phyloP scores from a whole-genome alignment of 2,888 invertebrate species.

The Hirtodrosophila confusa region DNA sequence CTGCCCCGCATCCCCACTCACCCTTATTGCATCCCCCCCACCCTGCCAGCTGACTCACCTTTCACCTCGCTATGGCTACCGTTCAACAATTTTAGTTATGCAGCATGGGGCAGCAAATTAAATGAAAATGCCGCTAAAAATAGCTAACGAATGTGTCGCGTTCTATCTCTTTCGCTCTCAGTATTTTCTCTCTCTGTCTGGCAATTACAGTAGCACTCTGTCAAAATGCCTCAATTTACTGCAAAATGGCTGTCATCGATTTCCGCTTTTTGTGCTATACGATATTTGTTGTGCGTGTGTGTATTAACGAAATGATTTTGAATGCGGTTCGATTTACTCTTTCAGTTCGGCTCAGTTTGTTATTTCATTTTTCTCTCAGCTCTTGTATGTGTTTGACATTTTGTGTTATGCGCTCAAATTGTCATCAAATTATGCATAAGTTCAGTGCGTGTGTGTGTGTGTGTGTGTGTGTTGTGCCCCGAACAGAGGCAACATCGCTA shows the following conservation, averaged over 20 bases:
- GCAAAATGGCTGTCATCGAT: slow-evolving; percentile 75
- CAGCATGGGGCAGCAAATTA: slow-evolving; percentile 73
- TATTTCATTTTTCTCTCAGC: slow-evolving; percentile 23
- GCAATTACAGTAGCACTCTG: slow-evolving; percentile 68
- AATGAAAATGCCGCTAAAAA: slow-evolving; percentile 73
- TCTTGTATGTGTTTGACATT: slow-evolving; percentile 70
- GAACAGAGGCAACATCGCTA: slow-evolving; percentile 30
- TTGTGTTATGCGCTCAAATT: slow-evolving; percentile 60
- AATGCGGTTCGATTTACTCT: slow-evolving; percentile 59
- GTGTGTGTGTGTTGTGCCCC: slow-evolving; percentile 21
- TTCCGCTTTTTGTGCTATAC: slow-evolving; percentile 65
- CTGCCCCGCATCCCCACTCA: neutral
- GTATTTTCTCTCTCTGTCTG: neutral
- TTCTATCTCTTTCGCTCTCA: neutral
- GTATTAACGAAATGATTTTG: slow-evolving; percentile 63
- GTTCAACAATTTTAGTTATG: slow-evolving; percentile 66
- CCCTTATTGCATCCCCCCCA: slow-evolving; percentile 1
- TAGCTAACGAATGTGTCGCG: slow-evolving; percentile 56
- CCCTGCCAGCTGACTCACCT: slow-evolving; percentile 5
- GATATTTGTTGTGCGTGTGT: slow-evolving; percentile 39
- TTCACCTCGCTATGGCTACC: slow-evolving; percentile 43
- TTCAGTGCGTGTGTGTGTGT: slow-evolving; percentile 16
- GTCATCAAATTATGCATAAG: slow-evolving; percentile 68
- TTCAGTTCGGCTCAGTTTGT: slow-evolving; percentile 39
- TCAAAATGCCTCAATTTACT: slow-evolving; percentile 73